Conservation (phyloP, 1,140 invertebrate genomes). For the Prorops nasuta region DNA sequence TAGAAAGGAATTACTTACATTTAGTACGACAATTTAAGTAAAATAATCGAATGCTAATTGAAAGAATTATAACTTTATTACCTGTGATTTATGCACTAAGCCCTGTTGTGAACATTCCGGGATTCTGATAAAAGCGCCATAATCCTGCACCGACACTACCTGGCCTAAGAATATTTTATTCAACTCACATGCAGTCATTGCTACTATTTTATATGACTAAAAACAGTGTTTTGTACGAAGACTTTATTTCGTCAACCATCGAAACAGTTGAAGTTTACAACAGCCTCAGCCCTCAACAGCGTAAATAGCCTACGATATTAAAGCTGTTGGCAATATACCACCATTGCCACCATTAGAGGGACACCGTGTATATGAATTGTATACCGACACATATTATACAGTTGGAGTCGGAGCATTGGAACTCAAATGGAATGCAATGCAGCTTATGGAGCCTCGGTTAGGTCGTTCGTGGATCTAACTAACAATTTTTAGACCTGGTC, state of each 20-base stretch:
- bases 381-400: too few relatives aligned
- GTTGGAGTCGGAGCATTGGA: too few relatives aligned
- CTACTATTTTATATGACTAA: conserved; percentile 18
- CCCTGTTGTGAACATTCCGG: conserved; percentile 49
- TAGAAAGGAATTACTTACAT: conserved; percentile 3
- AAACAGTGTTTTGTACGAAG: conserved; percentile 25
- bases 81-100: conserved; percentile 46
- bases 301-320: conserved; percentile 39
- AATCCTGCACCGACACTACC: conserved; percentile 50
- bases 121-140: conserved; percentile 55
- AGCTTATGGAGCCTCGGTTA: too few relatives aligned
- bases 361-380: too few relatives aligned
- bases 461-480: too few relatives aligned
- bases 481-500: too few relatives aligned
- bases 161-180: conserved; percentile 48
- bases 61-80: conserved; percentile 27
- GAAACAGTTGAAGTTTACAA: not conserved
- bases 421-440: too few relatives aligned
- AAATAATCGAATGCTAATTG: too few relatives aligned
- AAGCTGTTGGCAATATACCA: too few relatives aligned
- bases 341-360: too few relatives aligned
- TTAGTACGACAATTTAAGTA: conserved; percentile 1
- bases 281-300: conserved; percentile 21
- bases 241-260: conserved; percentile 21
- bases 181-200: conserved; percentile 36